Evolutionary conservation across 2,888 invertebrate species (phyloP), one percentile per base, ranked within the genome.

Genomic region (Microctonus aethiopoides): DNA sequence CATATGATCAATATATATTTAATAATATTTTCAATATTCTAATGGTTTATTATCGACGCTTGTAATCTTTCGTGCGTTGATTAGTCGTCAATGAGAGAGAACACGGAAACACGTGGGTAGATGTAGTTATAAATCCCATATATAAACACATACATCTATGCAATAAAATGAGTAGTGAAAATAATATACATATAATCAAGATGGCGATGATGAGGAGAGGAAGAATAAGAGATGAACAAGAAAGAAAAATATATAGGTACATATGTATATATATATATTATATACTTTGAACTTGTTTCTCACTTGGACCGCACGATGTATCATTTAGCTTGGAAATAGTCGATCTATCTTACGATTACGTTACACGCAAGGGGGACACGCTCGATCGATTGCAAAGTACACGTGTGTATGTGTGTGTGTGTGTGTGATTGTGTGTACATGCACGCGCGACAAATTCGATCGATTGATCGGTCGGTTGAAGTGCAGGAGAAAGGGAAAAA

Each of bases 241-340:
- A 11, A 67, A 24, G 29, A 32, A 60, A 59, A 59, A 39, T 13
- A 41, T n/a, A n/a, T n/a, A n/a, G n/a, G n/a, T n/a, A n/a, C n/a
- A n/a, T n/a, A n/a, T n/a, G n/a, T n/a, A n/a, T n/a, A n/a, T n/a
- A n/a, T n/a, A n/a, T n/a, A n/a, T 13, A 29, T 46, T 46, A 62
- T 46, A 36, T 24, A 59, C 64, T 72, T 67, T 67, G 68, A 71
- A 67, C 72, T 52, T 56, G 73, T 72, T 75, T 72, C 66, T 65
- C 32, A 24, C 60, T 34, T 41, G 39, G 34, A 62, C 63, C 59
- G 46, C 52, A 64, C 70, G 71, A 70, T 69, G 67, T 71, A 74
- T 75, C 73, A 74, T 74, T 75, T 75, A 72, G 70, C 71, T 72
- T 61, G 64, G 62, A 74, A 75, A 72, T 74, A 59, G 59, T 71